Evolutionary conservation across 1,140 invertebrate species (phyloP), one percentile per base, ranked within the genome.

Genomic region (Muscidifurax raptorellus): DNA sequence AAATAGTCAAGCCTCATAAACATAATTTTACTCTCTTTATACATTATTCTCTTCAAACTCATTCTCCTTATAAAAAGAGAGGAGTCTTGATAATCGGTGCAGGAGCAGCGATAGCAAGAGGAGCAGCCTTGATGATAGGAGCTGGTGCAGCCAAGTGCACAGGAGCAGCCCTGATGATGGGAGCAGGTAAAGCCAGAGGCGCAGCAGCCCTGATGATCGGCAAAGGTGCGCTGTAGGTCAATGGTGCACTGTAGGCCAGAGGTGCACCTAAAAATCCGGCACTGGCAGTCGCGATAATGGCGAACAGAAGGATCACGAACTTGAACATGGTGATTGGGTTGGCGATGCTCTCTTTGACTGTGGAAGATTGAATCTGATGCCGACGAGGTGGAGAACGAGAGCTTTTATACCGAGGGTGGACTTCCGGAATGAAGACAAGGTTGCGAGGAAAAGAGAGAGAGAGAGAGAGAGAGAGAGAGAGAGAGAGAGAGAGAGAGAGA

Each of bases 401-500:
- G 13, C 71, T 72, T 72, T 32, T 72, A 72, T 72, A 71, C 59
- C 36, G 36, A 40, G 36, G 36, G 9, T 40, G 36, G 36, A 40
- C 36, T 40, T 40, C 36, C 36, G 36, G 36, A 10, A 40, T 40
- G 36, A 6, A 40, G 36, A 6, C 36, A 40, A 40, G 36, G 36
- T 40, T 32, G 32, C 5, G 5, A 32, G 5, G 32, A 6, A 6
- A 10, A n/a, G n/a, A n/a, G n/a, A n/a, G n/a, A n/a, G n/a, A n/a
- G n/a, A n/a, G n/a, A n/a, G n/a, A n/a, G n/a, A n/a, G n/a, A n/a
- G n/a, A n/a, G n/a, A n/a, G n/a, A n/a, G 10, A 40, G 64, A 67
- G 64, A 67, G 64, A 67, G 64, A 67, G 64, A 67, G 64, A 67
- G 64, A 69, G 67, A 69, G 25, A 22, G 25, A 69, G 67, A 27